A percentile compares a stretch with the other conserved stretches of the same genome.
phyloP scores from a whole-genome alignment of 2,113 vertebrate genomes.

The Tragulus kanchil region DNA sequence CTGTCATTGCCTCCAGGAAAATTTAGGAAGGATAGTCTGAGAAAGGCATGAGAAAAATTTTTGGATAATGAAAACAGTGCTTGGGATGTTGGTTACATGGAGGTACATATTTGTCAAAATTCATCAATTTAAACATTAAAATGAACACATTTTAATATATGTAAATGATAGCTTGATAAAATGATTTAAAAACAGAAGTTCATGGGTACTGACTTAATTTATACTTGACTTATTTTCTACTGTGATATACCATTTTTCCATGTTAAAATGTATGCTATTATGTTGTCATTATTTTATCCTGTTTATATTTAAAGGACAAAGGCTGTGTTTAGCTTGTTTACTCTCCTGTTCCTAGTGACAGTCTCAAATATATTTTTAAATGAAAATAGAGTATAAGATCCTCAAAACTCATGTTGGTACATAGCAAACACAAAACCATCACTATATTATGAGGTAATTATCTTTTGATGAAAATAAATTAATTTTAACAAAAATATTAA shows the following conservation, averaged over 20 bases:
- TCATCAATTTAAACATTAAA: constrained; percentile 9
- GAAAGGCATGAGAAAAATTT: background rate
- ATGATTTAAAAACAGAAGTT: background rate
- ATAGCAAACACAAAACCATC: too few species aligned
- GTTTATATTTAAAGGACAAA: background rate
- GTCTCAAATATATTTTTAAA: background rate
- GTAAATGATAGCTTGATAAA: background rate
- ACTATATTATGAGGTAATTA: too few species aligned
- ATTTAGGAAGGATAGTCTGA: background rate
- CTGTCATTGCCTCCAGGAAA: rapidly evolving
- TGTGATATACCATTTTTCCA: background rate
- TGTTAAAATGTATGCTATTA: background rate
- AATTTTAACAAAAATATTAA: too few species aligned
- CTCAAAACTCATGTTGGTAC: background rate
- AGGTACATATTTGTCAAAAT: background rate
- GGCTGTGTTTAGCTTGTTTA: background rate
- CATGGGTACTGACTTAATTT: background rate
- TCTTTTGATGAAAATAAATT: too few species aligned
- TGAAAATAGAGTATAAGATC: background rate
- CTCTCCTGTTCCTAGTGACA: background rate
- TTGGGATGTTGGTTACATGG: background rate
- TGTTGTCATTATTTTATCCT: background rate
- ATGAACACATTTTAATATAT: background rate
- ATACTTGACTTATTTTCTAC: background rate
- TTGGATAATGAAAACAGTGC: background rate